Evolutionary conservation across 2,888 invertebrate genomes (phyloP).

Genomic region (Carabus problematicus): DNA sequence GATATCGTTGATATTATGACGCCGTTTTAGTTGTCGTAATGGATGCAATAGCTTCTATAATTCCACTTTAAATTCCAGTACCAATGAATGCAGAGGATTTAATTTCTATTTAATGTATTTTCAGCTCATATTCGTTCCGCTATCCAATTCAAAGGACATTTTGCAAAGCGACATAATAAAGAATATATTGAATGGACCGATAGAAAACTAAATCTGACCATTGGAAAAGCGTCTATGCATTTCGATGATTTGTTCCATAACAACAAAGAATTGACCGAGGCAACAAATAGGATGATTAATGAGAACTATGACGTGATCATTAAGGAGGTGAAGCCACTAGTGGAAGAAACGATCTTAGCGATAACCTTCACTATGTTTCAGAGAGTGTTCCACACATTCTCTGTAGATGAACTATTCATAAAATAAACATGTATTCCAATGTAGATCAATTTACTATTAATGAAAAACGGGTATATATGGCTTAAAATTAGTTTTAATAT

Average conservation of each 20-base stretch:
- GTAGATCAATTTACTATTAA: too few species aligned
- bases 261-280: constrained; percentile 49
- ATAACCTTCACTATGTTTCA: constrained; percentile 46
- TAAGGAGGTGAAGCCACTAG: constrained; percentile 55
- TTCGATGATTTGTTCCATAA: constrained; percentile 50
- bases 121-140: constrained; percentile 21
- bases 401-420: constrained; percentile 49
- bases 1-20: too few species aligned
- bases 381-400: constrained; percentile 48
- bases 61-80: background rate
- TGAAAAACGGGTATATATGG: too few species aligned
- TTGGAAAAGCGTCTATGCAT: constrained; percentile 47
- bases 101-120: background rate
- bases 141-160: constrained; percentile 39
- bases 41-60: background rate
- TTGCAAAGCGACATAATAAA: constrained; percentile 43
- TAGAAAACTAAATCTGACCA: constrained; percentile 43
- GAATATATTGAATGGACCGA: constrained; percentile 46
- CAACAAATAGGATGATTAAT: constrained; percentile 55
- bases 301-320: constrained; percentile 56
- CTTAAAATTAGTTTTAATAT: too few species aligned
- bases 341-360: constrained; percentile 48
- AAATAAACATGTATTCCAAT: background rate
- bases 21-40: background rate
- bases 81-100: background rate